Evolutionary conservation across 2,888 invertebrate genomes (phyloP).

Genomic region (Phengaris alcon): DNA sequence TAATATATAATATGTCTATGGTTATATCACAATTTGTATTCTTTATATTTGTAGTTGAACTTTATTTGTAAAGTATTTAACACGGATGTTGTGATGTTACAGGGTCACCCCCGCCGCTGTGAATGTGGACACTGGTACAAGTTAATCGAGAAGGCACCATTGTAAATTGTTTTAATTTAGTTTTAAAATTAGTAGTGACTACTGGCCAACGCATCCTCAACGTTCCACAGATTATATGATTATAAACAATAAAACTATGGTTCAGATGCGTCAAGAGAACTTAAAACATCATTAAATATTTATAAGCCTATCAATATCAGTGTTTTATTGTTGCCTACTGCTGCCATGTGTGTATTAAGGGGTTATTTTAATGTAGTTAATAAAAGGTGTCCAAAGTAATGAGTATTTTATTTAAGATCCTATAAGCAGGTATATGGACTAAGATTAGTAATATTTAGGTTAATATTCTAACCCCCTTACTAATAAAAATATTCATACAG

Average conservation of each 20-base stretch:
- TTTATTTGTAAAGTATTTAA: neutral
- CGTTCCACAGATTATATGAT: conserved; percentile 42
- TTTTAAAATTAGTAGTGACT: conserved; percentile 61
- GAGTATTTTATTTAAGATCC: conserved; percentile 4
- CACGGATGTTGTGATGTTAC: conserved; percentile 44
- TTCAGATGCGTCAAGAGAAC: conserved; percentile 34
- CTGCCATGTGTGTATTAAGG: conserved; percentile 42
- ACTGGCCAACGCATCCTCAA: conserved; percentile 57
- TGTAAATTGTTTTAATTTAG: conserved; percentile 77
- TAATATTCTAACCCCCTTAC: too few relatives aligned
- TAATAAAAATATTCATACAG: too few relatives aligned
- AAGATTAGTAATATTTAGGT: too few relatives aligned
- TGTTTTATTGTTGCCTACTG: conserved; percentile 56
- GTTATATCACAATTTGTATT: neutral
- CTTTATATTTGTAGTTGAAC: conserved; percentile 24
- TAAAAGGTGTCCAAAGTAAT: conserved; percentile 31
- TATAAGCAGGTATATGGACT: neutral
- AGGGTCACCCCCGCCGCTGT: conserved; percentile 93
- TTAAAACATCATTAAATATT: conserved; percentile 62
- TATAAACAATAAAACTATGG: conserved; percentile 29
- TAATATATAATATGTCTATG: too few relatives aligned
- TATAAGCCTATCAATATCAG: conserved; percentile 60
- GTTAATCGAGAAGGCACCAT: conserved; percentile 86
- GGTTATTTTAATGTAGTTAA: conserved; percentile 45
- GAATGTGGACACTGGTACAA: conserved; percentile 99